These are phyloP conservation scores for Scopus umbretta DNA, from an alignment of 2,113 vertebrate species.

Conservation along the genomic window DNA sequence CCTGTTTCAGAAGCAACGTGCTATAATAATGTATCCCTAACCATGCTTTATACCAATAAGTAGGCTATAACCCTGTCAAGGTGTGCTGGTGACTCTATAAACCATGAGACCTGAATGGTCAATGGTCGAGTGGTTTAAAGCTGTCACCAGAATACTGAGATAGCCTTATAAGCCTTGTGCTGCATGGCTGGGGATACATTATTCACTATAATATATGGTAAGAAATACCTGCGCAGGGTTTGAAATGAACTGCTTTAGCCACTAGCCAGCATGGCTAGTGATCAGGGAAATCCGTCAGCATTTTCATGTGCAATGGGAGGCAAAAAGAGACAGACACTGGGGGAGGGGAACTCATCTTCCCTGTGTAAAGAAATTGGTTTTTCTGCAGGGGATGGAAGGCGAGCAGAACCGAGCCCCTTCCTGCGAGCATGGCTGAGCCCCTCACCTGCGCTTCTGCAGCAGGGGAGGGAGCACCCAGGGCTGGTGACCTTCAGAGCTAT, in stretches of 20 bases:
- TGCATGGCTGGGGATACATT: constrained; percentile 68
- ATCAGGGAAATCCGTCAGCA: constrained; percentile 55
- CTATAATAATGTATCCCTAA: constrained; percentile 69
- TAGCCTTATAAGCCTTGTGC: constrained; percentile 66
- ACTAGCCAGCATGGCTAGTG: constrained; percentile 66
- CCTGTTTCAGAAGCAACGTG: constrained; percentile 47
- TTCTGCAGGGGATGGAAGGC: background rate
- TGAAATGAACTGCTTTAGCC: constrained; percentile 65
- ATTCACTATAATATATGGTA: constrained; percentile 69
- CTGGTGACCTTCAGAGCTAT: background rate
- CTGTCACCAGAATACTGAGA: constrained; percentile 70
- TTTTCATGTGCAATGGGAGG: constrained; percentile 22
- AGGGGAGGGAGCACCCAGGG: background rate
- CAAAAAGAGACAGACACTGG: background rate
- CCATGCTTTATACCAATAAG: constrained; percentile 70
- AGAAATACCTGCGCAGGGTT: constrained; percentile 57
- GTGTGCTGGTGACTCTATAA: constrained; percentile 70
- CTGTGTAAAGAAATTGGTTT: background rate
- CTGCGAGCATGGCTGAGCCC: rapidly evolving
- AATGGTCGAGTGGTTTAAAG: constrained; percentile 71
- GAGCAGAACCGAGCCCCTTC: background rate
- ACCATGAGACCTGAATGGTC: constrained; percentile 70
- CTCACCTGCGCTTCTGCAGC: background rate
- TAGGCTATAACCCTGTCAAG: constrained; percentile 70
- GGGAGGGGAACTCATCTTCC: background rate